A percentile compares a stretch with the other conserved stretches of the same genome.
Conservation (phyloP, 2,797 vertebrate species). For the Rhynchonycteris naso region DNA sequence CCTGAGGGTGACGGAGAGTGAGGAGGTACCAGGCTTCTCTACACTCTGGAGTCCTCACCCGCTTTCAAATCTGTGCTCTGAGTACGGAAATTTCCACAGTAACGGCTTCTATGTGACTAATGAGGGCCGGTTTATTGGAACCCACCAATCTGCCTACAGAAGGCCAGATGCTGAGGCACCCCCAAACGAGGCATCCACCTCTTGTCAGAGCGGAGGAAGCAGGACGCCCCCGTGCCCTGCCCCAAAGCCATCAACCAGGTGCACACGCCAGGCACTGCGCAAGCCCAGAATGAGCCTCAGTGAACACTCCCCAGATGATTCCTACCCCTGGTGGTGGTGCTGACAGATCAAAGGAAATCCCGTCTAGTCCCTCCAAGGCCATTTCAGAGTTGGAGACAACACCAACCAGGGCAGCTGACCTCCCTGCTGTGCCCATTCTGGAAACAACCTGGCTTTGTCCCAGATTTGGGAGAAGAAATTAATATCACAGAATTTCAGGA, state of each 20-base stretch:
- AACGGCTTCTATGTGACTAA: not conserved
- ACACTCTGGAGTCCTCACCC: not conserved
- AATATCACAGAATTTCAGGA: not conserved
- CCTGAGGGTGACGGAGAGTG: not conserved
- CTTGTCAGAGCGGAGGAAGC: not conserved
- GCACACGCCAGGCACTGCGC: not conserved
- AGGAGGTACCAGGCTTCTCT: not conserved
- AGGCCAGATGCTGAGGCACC: not conserved
- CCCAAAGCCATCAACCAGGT: not conserved
- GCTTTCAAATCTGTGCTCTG: not conserved
- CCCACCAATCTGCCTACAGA: not conserved
- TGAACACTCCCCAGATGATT: too few species aligned
- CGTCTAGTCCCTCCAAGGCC: not conserved
- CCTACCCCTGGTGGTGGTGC: not conserved
- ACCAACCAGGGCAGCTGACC: not conserved
- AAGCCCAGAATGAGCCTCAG: not conserved
- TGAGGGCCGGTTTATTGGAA: not conserved
- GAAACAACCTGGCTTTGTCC: slow-evolving; percentile 1
- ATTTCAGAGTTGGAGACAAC: not conserved
- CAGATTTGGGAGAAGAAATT: not conserved
- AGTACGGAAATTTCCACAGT: not conserved
- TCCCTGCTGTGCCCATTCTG: not conserved
- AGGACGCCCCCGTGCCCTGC: not conserved
- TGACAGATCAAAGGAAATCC: not conserved
- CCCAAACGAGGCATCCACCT: not conserved